Percentiles rank a stretch among this genome's conserved stretches.
Evolutionary conservation across 2,113 vertebrate species (phyloP).

Genomic region (Tachycineta bicolor): DNA sequence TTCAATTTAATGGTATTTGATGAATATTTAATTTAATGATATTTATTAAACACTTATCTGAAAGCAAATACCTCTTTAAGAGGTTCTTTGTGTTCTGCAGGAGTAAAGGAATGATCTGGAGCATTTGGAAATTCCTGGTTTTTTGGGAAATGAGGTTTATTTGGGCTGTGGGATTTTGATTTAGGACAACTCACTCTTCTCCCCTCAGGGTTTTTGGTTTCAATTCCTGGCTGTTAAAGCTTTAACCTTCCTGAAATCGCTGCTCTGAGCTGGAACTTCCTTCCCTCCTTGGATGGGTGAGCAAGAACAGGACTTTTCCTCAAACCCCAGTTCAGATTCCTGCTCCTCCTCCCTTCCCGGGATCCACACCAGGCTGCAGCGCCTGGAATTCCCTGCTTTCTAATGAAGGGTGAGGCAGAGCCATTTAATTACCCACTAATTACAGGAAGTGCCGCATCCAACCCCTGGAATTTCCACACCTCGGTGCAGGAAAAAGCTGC

Average conservation of each 20-base stretch:
- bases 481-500: not conserved
- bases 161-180: not conserved
- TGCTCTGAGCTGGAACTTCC: not conserved
- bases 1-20: not conserved
- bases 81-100: not conserved
- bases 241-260: not conserved
- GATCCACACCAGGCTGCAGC: not conserved
- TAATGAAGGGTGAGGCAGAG: not conserved
- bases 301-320: not conserved
- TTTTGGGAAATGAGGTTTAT: not conserved
- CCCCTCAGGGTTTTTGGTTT: not conserved
- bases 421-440: not conserved
- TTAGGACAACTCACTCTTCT: not conserved
- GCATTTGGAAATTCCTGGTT: too few species aligned
- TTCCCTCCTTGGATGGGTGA: fast-evolving
- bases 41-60: too few species aligned
- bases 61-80: not conserved
- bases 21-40: not conserved
- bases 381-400: not conserved
- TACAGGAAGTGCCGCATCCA: not conserved
- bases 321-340: too few species aligned
- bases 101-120: not conserved
- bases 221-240: not conserved
- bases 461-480: not conserved
- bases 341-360: not conserved